These are phyloP conservation scores for Caenorhabditis wallacei DNA, from an alignment of 2,888 invertebrate genomes.

Conservation along the genomic window DNA sequence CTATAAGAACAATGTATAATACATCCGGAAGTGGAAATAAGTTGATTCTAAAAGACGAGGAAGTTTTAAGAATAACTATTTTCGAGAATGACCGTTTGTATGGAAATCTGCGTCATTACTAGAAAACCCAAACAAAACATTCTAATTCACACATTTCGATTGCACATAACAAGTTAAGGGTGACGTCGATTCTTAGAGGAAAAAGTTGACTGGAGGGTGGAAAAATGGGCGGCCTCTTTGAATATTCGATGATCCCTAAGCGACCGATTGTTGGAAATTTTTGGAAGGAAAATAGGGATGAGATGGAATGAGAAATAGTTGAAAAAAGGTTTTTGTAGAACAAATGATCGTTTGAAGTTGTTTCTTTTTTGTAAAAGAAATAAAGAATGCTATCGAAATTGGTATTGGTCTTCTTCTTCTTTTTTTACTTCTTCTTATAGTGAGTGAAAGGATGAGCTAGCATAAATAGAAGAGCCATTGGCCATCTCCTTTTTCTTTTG, in stretches of 20 bases:
- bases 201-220: neutral
- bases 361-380: constrained; percentile 5
- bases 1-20: neutral
- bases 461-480: constrained; percentile 44
- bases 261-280: constrained; percentile 31
- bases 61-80: neutral
- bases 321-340: constrained; percentile 10
- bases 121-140: constrained; percentile 30
- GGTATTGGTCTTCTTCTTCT: constrained; percentile 40
- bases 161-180: constrained; percentile 42
- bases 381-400: constrained; percentile 43
- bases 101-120: constrained; percentile 1
- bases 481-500: constrained; percentile 6
- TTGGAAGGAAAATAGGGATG: constrained; percentile 34
- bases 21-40: neutral
- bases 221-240: constrained; percentile 18
- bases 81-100: constrained; percentile 1
- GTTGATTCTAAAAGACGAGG: no score
- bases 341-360: constrained; percentile 10
- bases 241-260: constrained; percentile 55
- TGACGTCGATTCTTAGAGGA: constrained; percentile 20
- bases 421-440: constrained; percentile 11
- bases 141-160: constrained; percentile 41
- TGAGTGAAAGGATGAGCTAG: constrained; percentile 23
- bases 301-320: constrained; percentile 18